Percentiles rank a stretch among this genome's conserved stretches.
phyloP scores from a whole-genome alignment of 1,140 invertebrate species.

The Chrysopa pallens region DNA sequence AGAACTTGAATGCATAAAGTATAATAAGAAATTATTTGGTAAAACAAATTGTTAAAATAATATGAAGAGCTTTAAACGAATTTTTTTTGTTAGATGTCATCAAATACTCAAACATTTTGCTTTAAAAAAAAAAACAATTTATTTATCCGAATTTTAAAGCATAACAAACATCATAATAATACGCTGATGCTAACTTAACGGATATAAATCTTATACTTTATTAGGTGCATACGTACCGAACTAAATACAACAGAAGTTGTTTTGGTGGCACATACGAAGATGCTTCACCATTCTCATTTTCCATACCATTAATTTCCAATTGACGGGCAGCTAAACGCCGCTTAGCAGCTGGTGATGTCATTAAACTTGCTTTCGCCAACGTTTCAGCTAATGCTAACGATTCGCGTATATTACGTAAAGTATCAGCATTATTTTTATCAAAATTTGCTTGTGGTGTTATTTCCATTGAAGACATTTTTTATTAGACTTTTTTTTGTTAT shows the following conservation, averaged over 20 bases:
- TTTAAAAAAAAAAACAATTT: no score
- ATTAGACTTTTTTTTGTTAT: no score
- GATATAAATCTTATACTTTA: no score
- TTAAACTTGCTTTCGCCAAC: constrained; percentile 31
- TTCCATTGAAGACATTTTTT: not conserved
- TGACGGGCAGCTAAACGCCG: constrained; percentile 29
- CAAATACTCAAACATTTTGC: no score
- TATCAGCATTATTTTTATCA: constrained; percentile 2
- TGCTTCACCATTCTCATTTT: constrained; percentile 10
- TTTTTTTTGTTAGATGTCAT: no score
- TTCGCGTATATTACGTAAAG: constrained; percentile 24
- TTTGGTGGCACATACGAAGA: constrained; percentile 34
- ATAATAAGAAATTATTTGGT: no score
- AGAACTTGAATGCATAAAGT: no score
- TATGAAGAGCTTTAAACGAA: no score
- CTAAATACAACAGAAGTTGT: constrained; percentile 37
- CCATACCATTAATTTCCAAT: constrained; percentile 22
- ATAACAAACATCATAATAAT: no score
- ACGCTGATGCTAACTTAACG: no score
- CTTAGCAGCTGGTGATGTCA: constrained; percentile 32
- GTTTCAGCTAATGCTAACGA: constrained; percentile 34
- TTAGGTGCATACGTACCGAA: constrained; percentile 27
- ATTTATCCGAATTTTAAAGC: no score
- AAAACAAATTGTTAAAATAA: no score
- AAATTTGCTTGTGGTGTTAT: not conserved